A percentile compares a stretch with the other conserved stretches of the same genome.
Evolutionary conservation across 2,888 invertebrate species (phyloP).

Genomic region (Mythimna pallens): DNA sequence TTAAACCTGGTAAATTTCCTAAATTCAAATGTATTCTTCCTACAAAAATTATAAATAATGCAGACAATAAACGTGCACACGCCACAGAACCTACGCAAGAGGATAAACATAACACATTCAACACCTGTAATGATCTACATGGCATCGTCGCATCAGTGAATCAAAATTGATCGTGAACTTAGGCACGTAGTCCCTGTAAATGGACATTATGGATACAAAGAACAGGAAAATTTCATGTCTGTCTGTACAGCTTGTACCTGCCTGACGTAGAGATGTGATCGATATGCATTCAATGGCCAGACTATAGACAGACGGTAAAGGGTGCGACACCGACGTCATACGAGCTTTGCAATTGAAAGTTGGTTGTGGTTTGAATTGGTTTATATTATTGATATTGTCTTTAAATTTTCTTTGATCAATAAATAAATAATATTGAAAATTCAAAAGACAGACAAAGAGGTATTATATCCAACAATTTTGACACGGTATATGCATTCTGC

Average conservation of each 20-base stretch:
- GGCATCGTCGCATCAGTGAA: slow-evolving; percentile 75
- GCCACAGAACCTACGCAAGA: slow-evolving; percentile 61
- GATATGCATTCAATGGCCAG: slow-evolving; percentile 74
- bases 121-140: slow-evolving; percentile 76
- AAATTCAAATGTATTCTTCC: slow-evolving; percentile 6
- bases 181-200: slow-evolving; percentile 77
- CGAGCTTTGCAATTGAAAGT: slow-evolving; percentile 30
- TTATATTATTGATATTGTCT: not conserved
- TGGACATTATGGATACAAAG: slow-evolving; percentile 76
- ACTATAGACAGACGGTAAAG: slow-evolving; percentile 62
- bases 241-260: slow-evolving; percentile 62
- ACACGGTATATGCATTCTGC: too few relatives aligned
- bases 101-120: slow-evolving; percentile 77
- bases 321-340: slow-evolving; percentile 56
- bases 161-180: slow-evolving; percentile 79
- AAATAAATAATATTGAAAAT: too few relatives aligned
- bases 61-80: slow-evolving; percentile 54
- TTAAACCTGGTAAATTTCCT: not conserved
- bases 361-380: slow-evolving; percentile 10
- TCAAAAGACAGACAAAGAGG: too few relatives aligned
- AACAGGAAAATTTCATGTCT: slow-evolving; percentile 82
- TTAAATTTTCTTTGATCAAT: too few relatives aligned
- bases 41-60: slow-evolving; percentile 60
- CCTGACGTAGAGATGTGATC: slow-evolving; percentile 73
- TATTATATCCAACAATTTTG: too few relatives aligned